These are phyloP conservation scores for Congeria kusceri DNA, from an alignment of 2,888 invertebrate species.

Conservation along the genomic window DNA sequence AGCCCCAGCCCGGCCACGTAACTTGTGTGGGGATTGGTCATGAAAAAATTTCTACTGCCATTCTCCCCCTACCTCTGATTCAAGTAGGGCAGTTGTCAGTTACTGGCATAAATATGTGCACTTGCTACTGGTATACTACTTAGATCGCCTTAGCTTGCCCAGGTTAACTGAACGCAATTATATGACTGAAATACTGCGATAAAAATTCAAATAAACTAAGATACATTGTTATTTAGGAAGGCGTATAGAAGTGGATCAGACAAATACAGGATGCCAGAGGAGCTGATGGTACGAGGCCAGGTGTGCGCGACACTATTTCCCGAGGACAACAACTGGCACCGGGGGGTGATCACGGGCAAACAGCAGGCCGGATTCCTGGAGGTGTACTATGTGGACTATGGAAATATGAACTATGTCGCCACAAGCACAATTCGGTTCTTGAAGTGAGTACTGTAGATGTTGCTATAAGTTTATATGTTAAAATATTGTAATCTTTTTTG, in stretches of 20 bases:
- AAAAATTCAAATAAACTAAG: no score
- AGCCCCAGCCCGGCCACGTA: no score
- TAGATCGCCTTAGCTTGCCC: no score
- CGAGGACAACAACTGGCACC: conserved; percentile 81
- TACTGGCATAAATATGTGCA: no score
- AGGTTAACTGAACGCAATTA: no score
- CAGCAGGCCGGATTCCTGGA: conserved; percentile 69
- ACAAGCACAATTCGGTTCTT: conserved; percentile 71
- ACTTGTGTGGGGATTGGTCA: no score
- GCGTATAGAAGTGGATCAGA: neutral
- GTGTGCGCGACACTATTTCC: conserved; percentile 80
- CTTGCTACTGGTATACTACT: neutral
- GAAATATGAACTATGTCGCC: conserved; percentile 78
- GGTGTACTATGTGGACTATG: conserved; percentile 82
- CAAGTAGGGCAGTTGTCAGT: no score
- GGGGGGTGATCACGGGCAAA: conserved; percentile 75
- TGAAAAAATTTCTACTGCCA: no score
- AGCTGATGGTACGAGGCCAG: conserved; percentile 71
- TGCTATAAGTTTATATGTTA: no score
- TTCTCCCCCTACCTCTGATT: no score
- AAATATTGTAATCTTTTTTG: no score
- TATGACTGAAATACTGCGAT: no score
- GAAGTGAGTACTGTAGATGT: conserved; percentile 74
- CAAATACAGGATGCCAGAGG: conserved; percentile 72
- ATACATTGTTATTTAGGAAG: neutral